Evolutionary conservation across 1,140 invertebrate genomes (phyloP), one percentile per base, ranked within the genome.

Genomic region (Streblospio benedicti): DNA sequence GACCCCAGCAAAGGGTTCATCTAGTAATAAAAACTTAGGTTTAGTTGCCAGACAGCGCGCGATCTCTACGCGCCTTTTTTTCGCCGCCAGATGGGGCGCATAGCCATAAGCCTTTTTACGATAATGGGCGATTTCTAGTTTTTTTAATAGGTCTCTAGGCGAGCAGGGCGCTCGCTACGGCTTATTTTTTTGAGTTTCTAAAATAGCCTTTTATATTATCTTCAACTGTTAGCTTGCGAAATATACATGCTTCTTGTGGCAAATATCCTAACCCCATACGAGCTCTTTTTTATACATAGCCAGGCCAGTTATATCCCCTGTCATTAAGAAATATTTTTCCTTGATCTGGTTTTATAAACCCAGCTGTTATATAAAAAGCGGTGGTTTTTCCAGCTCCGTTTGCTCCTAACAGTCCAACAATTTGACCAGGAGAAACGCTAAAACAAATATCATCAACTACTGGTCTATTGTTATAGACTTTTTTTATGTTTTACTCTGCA

Each of bases 1-100:
- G 25, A 71, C 51, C 16, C 70, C 69, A 9, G 69, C 66, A 60
- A 74, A 71, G 2, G 72, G 70, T 56, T 72, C 71, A 58, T 72
- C 71, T n/a, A 72, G 65, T 35, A 72, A 59, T 4, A 72, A 60
- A 47, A 72, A 63, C 12, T 51, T 57, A 2, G 71, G 71, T 14
- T 72, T 43, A 12, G 53, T 35, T 5, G 71, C 70, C 27, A 72
- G 41, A 20, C 71, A 69, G 9, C 71, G 57, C 2, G 71, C 71
- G n/a, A 72, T 75, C 52, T 73, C 72, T 1, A 61, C 53, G 18
- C 71, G 63, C 6, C 69, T n/a, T 61, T 9, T 69, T 64, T 56
- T 73, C 71, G 31, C 71, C 71, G 30, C 71, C 71, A 20, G 69
- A 70, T 2, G 73, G 59, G 5, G 44, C 51, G 9, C 20, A 23